These are phyloP conservation scores for Mesorhabditis spiculigera DNA, from an alignment of 2,888 invertebrate species.

Conservation along the genomic window DNA sequence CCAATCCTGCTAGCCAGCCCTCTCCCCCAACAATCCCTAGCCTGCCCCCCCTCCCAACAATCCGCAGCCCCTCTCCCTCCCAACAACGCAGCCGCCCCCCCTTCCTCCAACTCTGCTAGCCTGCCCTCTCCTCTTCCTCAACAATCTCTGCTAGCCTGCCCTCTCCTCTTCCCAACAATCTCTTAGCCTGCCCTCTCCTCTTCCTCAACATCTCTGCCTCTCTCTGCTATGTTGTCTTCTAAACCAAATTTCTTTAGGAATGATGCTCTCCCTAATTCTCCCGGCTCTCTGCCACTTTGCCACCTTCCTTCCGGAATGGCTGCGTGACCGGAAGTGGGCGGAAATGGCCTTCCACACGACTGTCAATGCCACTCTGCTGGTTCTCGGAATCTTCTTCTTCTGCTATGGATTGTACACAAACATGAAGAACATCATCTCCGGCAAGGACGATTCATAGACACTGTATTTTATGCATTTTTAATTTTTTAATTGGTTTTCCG, in stretches of 20 bases:
- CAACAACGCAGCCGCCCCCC: too few relatives aligned
- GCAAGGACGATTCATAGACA: too few relatives aligned
- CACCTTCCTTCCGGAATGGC: not conserved
- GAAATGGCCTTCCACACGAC: not conserved
- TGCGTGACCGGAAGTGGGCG: not conserved
- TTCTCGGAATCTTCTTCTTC: not conserved
- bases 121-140: not conserved
- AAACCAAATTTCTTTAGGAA: not conserved
- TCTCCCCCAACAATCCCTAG: not conserved
- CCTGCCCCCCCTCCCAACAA: not conserved
- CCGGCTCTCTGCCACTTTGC: not conserved
- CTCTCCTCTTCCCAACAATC: conserved; percentile 1
- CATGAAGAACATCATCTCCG: not conserved
- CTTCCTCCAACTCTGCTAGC: too few relatives aligned
- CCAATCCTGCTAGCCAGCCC: too few relatives aligned
- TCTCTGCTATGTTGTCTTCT: not conserved
- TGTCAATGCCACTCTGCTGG: not conserved
- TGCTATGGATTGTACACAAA: not conserved
- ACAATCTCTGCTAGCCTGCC: not conserved
- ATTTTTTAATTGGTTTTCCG: too few relatives aligned
- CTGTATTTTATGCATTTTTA: too few relatives aligned
- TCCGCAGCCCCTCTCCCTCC: not conserved
- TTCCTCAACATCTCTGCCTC: too few relatives aligned
- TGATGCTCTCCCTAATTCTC: not conserved
- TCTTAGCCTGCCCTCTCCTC: not conserved